Base-by-base conservation (phyloP, 2,888 invertebrate species). In the Malthinus seriepunctatus region DNA sequence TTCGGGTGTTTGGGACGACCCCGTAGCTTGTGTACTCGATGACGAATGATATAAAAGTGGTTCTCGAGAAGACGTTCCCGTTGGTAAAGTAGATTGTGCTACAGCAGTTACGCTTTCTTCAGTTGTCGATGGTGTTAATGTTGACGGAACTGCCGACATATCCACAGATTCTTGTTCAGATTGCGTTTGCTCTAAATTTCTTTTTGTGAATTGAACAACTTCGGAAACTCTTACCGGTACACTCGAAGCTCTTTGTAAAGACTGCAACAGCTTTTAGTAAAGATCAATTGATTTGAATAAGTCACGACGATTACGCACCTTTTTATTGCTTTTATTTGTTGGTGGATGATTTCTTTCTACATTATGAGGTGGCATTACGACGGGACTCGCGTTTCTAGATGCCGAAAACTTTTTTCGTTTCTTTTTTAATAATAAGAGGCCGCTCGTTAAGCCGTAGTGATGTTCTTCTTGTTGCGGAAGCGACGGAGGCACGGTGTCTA, bases 371-470 rank as follows among this genome's bases (percentile, higher is more conserved):
- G 82, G 75, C 59, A 79, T 78, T 51, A 80, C 80, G 33, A 84
- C 80, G 5, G 84, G 84, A 68, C 82, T 87, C 50, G 86, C 84
- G 62, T 88, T 87, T 69, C 90, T 83, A 59, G 91, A 91, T 64
- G 90, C 88, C 0, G 90, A 90, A 79, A 91, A 92, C 76, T 91
- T 91, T 79, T 91, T 91, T 64, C 91, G 84, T 77, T 91, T 92
- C 73, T 88, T 86, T 74, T 88, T 88, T 54, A 92, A 82, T 15
- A 90, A 86, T 1, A 90, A 90, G 63, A 91, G 81, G 51, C 90
- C 90, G 31, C 83, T 79, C 2, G 77, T 75, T 52, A 86, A 71
- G 1, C 80, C 79, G 72, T 79, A 75, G 14, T 72, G 51, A 66
- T 74, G 68, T 69, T 76, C 70, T 60, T 73, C 51, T 56, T 58